These are phyloP conservation scores for Ginglymostoma cirratum DNA, from an alignment of 2,113 vertebrate species.

Conservation along the genomic window DNA sequence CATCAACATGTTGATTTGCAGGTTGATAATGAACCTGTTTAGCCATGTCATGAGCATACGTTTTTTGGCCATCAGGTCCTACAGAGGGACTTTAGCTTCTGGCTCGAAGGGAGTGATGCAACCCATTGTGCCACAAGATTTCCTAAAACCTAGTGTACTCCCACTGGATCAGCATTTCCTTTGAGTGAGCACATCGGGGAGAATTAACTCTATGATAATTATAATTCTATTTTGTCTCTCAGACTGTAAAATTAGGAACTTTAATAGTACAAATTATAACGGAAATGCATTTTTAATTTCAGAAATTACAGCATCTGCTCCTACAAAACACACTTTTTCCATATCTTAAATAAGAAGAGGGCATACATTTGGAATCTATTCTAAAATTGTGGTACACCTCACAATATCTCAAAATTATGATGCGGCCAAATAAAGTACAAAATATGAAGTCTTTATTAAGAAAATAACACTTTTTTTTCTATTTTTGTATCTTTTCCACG, in stretches of 20 bases:
- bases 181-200: background rate
- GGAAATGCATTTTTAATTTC: background rate
- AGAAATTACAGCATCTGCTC: background rate
- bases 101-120: too few relatives aligned
- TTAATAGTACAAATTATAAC: background rate
- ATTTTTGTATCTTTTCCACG: background rate
- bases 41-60: too few relatives aligned
- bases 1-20: too few relatives aligned
- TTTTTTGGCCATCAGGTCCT: too few relatives aligned
- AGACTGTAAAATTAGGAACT: background rate
- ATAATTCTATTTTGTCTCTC: background rate
- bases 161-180: background rate
- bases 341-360: background rate
- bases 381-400: background rate
- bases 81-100: too few relatives aligned
- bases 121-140: too few relatives aligned
- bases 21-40: too few relatives aligned
- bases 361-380: conserved; percentile 10
- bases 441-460: background rate
- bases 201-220: background rate
- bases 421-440: background rate
- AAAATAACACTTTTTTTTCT: background rate
- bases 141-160: too few relatives aligned
- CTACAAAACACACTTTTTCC: background rate
- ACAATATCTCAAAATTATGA: background rate